These are phyloP conservation scores for Struthidea cinerea DNA, from an alignment of 2,113 vertebrate genomes.

Conservation along the genomic window DNA sequence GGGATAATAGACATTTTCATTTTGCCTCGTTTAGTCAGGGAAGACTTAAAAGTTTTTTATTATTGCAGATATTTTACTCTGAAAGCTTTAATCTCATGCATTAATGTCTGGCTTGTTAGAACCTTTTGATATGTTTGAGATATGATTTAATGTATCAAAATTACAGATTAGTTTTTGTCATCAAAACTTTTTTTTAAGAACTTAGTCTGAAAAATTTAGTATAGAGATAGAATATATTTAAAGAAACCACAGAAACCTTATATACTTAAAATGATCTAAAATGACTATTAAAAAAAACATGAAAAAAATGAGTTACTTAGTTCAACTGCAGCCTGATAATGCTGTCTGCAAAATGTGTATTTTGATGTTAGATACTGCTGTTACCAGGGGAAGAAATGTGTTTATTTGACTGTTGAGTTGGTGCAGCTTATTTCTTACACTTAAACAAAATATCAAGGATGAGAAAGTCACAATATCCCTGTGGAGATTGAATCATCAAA, in stretches of 20 bases:
- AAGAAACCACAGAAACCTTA: background rate
- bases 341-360: background rate
- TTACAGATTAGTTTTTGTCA: background rate
- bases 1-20: background rate
- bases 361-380: background rate
- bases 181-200: background rate
- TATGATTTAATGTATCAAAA: background rate
- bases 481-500: background rate
- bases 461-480: background rate
- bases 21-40: background rate
- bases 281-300: background rate
- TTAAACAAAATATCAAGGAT: background rate
- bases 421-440: background rate
- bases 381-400: background rate
- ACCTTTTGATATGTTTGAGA: background rate
- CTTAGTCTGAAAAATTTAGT: background rate
- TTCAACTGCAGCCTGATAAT: background rate
- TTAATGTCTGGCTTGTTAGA: background rate
- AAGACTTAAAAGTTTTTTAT: background rate
- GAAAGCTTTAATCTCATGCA: background rate
- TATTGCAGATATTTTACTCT: background rate
- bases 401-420: background rate
- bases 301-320: background rate
- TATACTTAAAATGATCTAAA: background rate
- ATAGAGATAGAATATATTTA: background rate